Base-by-base conservation (phyloP, 1,140 invertebrate genomes). In the Ladona fulva region DNA sequence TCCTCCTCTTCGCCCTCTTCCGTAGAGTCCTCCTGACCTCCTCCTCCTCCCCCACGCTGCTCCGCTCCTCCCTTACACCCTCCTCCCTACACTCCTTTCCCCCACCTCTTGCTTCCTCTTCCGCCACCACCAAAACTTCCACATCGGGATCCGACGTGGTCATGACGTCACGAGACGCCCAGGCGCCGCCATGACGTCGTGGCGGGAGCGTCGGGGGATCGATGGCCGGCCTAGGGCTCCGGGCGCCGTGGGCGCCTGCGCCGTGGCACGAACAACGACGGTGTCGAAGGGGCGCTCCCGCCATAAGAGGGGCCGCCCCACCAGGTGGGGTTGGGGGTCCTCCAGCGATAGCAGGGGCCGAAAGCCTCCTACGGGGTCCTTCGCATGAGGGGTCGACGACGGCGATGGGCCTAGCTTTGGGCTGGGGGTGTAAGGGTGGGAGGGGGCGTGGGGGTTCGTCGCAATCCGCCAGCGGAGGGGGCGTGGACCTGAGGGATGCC, bases 311-410 rank as follows among this genome's bases (percentile, higher is more conserved):
- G n/a, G 19, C 25, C 10, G 24, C 25, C n/a, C 25, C 24, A 25
- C 25, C 25, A 29, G 52, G 52, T 22, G 52, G 52, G 42, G 76
- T 8, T 25, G 25, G 19, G 14, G 22, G 19, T 8, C 81, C 81
- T n/a, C 77, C 78, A 82, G 80, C 80, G 79, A 81, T 79, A 81
- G 80, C 80, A 82, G 74, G 76, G 52, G 66, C 76, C 74, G 78
- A 77, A 76, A 79, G 29, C 73, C 78, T 75, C 42, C 79, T 79
- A 80, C 83, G 78, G 80, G 82, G 82, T 82, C 81, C 78, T 79
- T 76, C 84, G 84, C 83, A 83, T 83, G 83, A 83, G 81, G 80
- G 80, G 75, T 79, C 80, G 75, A 80, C 79, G 80, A 80, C 81
- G 83, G 83, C 83, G 83, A 84, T 83, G 52, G 80, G 82, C 80